Base-by-base conservation (phyloP, 2,797 vertebrate genomes). In the Crenuchus spilurus region DNA sequence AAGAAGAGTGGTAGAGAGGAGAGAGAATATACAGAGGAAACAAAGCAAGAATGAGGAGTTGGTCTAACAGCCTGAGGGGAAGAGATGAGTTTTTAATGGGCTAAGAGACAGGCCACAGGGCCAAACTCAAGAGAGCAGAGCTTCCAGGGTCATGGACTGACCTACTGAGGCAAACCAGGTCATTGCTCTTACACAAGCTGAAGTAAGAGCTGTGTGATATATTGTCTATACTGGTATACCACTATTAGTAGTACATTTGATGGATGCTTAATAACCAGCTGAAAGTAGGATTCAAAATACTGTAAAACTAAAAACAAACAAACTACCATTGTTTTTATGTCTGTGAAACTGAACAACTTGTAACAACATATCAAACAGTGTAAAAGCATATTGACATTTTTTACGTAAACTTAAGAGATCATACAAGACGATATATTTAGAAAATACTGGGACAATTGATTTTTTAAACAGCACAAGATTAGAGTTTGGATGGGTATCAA, bases 61-160 rank as follows among this genome's bases (percentile, higher is more conserved):
- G 48, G 66, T 55, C 68, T 37, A 22, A 22, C 44, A 68, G 62
- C n/a, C 72, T 13, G 24, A 66, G 66, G 68, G 60, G 70, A 80
- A 77, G 48, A 76, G 64, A 76, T 77, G 66, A 80, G 73, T 80
- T 76, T 82, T 82, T 86, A 84, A 84, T 83, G 58, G 80, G 70
- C 48, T 70, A 44, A 41, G 64, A 78, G 71, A 83, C 79, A 64
- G 42, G 62, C 55, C 68, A 65, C 73, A 69, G 31, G 70, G 72
- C 64, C 54, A 22, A 31, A 70, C 69, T 80, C 61, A 55, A 74
- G 69, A 80, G 72, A 71, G 39, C 4, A 54, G 24, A 28, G 51
- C n/a, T 54, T 54, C 26, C 14, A 54, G 51, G 51, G 51, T 30
- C 14, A 7, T 30, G 42, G 72, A 9, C 20, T 71, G 76, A 70